These are phyloP conservation scores for Pycnomerus fuliginosus DNA, from an alignment of 2,888 invertebrate species.

Conservation along the genomic window DNA sequence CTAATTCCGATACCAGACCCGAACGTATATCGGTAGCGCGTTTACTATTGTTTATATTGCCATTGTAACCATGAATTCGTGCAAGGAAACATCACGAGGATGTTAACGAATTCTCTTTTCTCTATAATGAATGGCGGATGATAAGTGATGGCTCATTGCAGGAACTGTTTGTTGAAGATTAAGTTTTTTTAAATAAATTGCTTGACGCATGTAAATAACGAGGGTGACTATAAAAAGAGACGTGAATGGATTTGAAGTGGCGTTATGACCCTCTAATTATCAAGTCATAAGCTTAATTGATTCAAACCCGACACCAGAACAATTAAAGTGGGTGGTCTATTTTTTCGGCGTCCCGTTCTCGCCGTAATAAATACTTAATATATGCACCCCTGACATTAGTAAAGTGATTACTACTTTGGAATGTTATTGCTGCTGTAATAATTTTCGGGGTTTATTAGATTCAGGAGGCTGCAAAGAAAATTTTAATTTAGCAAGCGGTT, in stretches of 20 bases:
- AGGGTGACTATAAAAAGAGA: too few relatives aligned
- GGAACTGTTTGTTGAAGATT: too few relatives aligned
- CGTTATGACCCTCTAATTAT: constrained; percentile 18
- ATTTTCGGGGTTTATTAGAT: constrained; percentile 15
- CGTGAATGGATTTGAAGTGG: constrained; percentile 21
- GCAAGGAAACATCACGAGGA: too few relatives aligned
- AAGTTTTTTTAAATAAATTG: too few relatives aligned
- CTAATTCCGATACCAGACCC: constrained; percentile 21
- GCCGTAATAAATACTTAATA: constrained; percentile 8
- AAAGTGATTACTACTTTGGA: constrained; percentile 14
- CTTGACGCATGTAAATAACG: too few relatives aligned
- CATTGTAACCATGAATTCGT: too few relatives aligned
- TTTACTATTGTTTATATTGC: constrained; percentile 20
- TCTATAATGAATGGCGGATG: too few relatives aligned
- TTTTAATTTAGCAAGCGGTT: constrained; percentile 15
- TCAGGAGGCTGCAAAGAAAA: constrained; percentile 4
- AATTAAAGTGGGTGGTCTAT: constrained; percentile 15
- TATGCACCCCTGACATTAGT: constrained; percentile 15
- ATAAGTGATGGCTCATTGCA: too few relatives aligned
- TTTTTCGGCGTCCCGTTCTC: constrained; percentile 15
- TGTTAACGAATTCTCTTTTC: too few relatives aligned
- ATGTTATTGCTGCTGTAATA: constrained; percentile 16
- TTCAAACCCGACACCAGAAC: constrained; percentile 28
- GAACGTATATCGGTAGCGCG: constrained; percentile 16
- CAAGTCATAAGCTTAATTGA: constrained; percentile 25